Evolutionary conservation across 2,797 vertebrate genomes (phyloP).

Genomic region (Brotula barbata): DNA sequence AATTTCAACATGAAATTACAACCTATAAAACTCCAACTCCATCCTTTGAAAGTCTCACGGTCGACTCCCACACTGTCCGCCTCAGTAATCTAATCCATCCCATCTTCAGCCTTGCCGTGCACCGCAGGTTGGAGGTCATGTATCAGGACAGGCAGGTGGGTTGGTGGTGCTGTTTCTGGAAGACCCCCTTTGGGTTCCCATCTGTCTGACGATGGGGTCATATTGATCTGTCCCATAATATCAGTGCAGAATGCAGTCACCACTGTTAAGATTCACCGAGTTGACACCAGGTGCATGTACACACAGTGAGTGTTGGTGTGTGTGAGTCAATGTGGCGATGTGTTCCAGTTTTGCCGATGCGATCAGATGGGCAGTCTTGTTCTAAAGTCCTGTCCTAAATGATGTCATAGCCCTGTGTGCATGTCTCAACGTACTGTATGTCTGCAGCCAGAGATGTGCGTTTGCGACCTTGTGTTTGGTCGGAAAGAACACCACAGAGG

Average conservation of each 20-base stretch:
- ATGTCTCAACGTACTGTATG: too few species aligned
- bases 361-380: slow-evolving; percentile 1
- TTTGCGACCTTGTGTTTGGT: too few species aligned
- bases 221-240: slow-evolving; percentile 16
- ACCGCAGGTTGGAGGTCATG: slow-evolving; percentile 48
- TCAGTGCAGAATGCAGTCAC: slow-evolving; percentile 26
- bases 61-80: slow-evolving; percentile 3
- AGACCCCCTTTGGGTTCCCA: slow-evolving; percentile 41
- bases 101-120: slow-evolving; percentile 22
- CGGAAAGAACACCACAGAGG: too few species aligned
- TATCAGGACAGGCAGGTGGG: slow-evolving; percentile 15
- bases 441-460: too few species aligned
- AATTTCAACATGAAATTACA: too few species aligned
- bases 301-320: background rate
- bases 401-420: too few species aligned
- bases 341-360: slow-evolving; percentile 23
- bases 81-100: slow-evolving; percentile 7
- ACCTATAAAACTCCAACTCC: too few species aligned
- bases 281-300: background rate
- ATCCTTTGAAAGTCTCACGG: background rate
- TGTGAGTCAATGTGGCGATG: slow-evolving; percentile 11
- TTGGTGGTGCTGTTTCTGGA: slow-evolving; percentile 24
- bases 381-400: too few species aligned
- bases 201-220: slow-evolving; percentile 49
- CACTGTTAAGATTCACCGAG: slow-evolving; percentile 27